phyloP scores from a whole-genome alignment of 2,888 invertebrate genomes.

The Lasioglossum zephyrum region DNA sequence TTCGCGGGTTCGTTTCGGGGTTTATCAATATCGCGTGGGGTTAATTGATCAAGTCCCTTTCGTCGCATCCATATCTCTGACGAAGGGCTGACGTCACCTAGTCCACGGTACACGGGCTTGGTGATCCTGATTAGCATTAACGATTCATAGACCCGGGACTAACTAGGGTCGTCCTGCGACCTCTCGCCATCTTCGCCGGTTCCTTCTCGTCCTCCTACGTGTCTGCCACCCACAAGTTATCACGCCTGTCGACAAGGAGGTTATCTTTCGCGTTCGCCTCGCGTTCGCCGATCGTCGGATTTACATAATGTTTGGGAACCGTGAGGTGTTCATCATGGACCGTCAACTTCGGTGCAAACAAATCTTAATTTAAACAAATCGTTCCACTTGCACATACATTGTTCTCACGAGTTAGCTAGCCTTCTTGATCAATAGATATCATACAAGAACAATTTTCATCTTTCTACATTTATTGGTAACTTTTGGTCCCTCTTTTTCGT shows the following conservation, averaged over 20 bases:
- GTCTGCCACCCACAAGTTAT: conserved; percentile 63
- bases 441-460: not conserved
- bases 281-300: conserved; percentile 75
- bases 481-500: not conserved
- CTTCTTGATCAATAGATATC: not conserved
- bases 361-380: conserved; percentile 3
- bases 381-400: not conserved
- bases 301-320: conserved; percentile 73
- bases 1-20: conserved; percentile 56
- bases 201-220: conserved; percentile 62
- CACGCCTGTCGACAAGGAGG: conserved; percentile 70
- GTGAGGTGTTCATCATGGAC: conserved; percentile 19
- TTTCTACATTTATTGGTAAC: not conserved
- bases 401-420: not conserved
- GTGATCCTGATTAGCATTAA: conserved; percentile 81
- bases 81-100: conserved; percentile 78
- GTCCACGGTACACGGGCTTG: conserved; percentile 70
- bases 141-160: conserved; percentile 78
- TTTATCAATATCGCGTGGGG: conserved; percentile 71
- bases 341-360: not conserved
- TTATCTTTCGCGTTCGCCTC: conserved; percentile 75
- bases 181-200: conserved; percentile 70
- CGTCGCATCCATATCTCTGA: conserved; percentile 71
- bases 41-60: conserved; percentile 78
- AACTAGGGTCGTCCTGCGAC: conserved; percentile 77